Evolutionary conservation across 92 coral and sea anemone genomes (phyloP), one percentile per base, ranked within the genome.

Genomic region (Epizoanthus scotinus): DNA sequence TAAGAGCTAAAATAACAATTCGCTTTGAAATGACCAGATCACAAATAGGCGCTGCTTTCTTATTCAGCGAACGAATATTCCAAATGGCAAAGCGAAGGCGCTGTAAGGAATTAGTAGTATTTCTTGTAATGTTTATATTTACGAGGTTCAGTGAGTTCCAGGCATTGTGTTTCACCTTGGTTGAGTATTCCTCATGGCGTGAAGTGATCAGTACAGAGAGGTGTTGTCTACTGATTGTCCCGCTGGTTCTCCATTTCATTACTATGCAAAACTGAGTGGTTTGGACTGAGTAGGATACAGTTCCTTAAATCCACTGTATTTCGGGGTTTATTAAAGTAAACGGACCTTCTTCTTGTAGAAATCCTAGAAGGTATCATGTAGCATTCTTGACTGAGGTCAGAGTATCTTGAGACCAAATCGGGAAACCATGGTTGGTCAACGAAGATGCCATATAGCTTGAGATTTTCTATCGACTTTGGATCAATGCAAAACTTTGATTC

Each of bases 21-120:
- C 86, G 71, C 63, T 85, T 79, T 34, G 87, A 84, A 59, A 84
- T 84, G 24, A 84, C 84, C 49, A 84, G 73, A 77, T 84, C 87
- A 78, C 87, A 84, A 42, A 84, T 57, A 63, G 87, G 44, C 27
- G 87, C 87, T 22, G 87, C 87, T 84, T 84, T 84, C 73, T 84
- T 85, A 25, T 68, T 85, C 50, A 85, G 85, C 49, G 83, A 84
- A 52, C 83, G 84, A 84, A 77, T 50, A 67, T 75, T 73, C 83
- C 74, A 84, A 34, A 84, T 72, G 73, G 87, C 87, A 49, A 80
- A 42, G 50, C 84, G 77, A 25, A 80, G 75, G 84, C 84, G 44
- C 52, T 28, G 68, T 47, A 62, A 70, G 59, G 73, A 53, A 12
- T 38, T 40, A 19, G 10, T 68, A 40, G 84, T 40, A 62, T 53